These are phyloP conservation scores for Cosmia trapezina DNA, from an alignment of 2,888 invertebrate species.

Conservation along the genomic window DNA sequence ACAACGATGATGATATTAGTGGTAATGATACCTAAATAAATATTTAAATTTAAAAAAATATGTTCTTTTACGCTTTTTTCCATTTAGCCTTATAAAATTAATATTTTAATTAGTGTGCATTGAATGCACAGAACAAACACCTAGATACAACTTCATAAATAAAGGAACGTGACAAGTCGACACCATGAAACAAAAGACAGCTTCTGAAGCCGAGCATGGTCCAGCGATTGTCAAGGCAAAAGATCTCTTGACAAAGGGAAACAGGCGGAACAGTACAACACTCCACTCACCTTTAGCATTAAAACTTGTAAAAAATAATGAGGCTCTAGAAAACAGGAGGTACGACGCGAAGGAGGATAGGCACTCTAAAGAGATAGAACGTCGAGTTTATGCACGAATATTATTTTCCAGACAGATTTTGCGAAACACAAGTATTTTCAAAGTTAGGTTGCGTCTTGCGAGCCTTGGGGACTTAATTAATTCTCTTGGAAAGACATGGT, in stretches of 20 bases:
- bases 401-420: slow-evolving; percentile 26
- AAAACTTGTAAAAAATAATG: slow-evolving; percentile 47
- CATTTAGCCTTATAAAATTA: too few species aligned
- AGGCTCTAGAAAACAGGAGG: slow-evolving; percentile 18
- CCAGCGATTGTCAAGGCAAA: slow-evolving; percentile 30
- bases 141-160: slow-evolving; percentile 7
- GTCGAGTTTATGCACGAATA: slow-evolving; percentile 18
- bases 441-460: slow-evolving; percentile 8
- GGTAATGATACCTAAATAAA: too few species aligned
- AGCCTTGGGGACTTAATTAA: slow-evolving; percentile 36
- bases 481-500: slow-evolving; percentile 20
- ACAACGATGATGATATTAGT: too few species aligned
- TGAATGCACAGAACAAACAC: too few species aligned
- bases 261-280: slow-evolving; percentile 1
- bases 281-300: slow-evolving; percentile 54
- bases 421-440: slow-evolving; percentile 34
- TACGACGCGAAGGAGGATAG: slow-evolving; percentile 5
- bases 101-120: too few species aligned
- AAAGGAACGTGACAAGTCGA: slow-evolving; percentile 18
- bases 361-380: slow-evolving; percentile 9
- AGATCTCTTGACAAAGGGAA: slow-evolving; percentile 34
- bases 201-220: slow-evolving; percentile 1
- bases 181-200: slow-evolving; percentile 31
- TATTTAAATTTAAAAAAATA: too few species aligned
- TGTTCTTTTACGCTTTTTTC: too few species aligned